Base-by-base conservation (phyloP, 2,797 vertebrate species). In the Cottoperca gobio region DNA sequence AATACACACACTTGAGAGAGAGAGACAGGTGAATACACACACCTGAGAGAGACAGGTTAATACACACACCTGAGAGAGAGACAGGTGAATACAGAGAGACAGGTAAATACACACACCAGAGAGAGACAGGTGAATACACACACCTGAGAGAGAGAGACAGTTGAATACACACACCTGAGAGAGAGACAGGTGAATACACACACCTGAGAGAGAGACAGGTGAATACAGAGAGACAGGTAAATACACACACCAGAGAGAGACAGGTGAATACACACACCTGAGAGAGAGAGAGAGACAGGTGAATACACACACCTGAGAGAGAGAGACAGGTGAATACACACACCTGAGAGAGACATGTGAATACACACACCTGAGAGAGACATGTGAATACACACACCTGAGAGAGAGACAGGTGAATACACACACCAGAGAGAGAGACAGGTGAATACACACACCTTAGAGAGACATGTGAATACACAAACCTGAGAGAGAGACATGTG, bases 171-270 rank as follows among this genome's bases (percentile, higher is more conserved):
- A 35, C 33, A 35, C 13, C n/a, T n/a, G n/a, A n/a, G n/a, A n/a
- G n/a, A n/a, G n/a, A n/a, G n/a, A 42, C 40, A 42, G 40, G 40
- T 42, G 42, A 42, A n/a, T n/a, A 42, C 5, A 42, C 5, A 12
- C 19, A 54, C 17, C 39, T 40, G 23, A 28, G 8, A 33, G 17
- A 54, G 10, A 42, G 12, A 42, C 23, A 50, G 23, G 26, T n/a
- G n/a, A n/a, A n/a, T n/a, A n/a, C n/a, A n/a, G 48, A 76, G 33
- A 77, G 28, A 73, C n/a, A n/a, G 46, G 21, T 24, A 49, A 24
- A 24, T 5, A 48, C n/a, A 48, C 43, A 45, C 45, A 33, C 35
- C 21, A 37, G 16, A 28, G 8, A 40, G 9, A 43, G 8, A 26
- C 13, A 55, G 43, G 24, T 62, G 42, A 16, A n/a, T n/a, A 42